Evolutionary conservation across 2,888 invertebrate genomes (phyloP).

Genomic region (Volucella inanis): DNA sequence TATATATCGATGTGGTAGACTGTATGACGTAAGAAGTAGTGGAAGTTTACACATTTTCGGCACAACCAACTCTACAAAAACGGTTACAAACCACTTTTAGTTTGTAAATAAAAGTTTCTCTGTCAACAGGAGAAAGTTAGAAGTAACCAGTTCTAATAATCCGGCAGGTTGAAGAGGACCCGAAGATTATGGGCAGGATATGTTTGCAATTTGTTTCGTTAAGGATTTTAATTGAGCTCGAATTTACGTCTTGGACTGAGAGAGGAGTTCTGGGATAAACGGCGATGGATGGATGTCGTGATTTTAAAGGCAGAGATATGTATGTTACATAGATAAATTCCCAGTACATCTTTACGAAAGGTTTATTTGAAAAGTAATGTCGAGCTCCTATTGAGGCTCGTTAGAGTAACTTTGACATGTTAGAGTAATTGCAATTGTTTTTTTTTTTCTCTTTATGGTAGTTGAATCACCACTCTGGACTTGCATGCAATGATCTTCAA

Average conservation of each 20-base stretch:
- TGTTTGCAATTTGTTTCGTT: slow-evolving; percentile 61
- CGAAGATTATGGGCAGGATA: slow-evolving; percentile 51
- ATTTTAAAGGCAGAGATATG: slow-evolving; percentile 13
- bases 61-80: slow-evolving; percentile 34
- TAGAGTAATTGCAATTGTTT: too few species aligned
- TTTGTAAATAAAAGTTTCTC: slow-evolving; percentile 66
- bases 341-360: too few species aligned
- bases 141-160: background rate
- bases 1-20: too few species aligned
- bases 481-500: too few species aligned
- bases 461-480: too few species aligned
- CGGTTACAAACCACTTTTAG: slow-evolving; percentile 67
- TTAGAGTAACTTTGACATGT: too few species aligned
- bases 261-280: background rate
- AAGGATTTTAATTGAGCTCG: slow-evolving; percentile 65
- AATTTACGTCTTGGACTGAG: slow-evolving; percentile 35
- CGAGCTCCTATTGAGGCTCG: too few species aligned
- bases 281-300: background rate
- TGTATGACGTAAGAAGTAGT: background rate
- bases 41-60: slow-evolving; percentile 46
- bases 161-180: background rate
- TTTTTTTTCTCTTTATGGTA: too few species aligned
- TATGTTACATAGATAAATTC: background rate
- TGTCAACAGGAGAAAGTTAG: slow-evolving; percentile 64
- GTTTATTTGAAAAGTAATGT: too few species aligned